A percentile compares a stretch with the other conserved stretches of the same genome.
These are phyloP conservation scores for Heteromyza rotundicornis DNA, from an alignment of 2,888 invertebrate species.

Conservation along the genomic window DNA sequence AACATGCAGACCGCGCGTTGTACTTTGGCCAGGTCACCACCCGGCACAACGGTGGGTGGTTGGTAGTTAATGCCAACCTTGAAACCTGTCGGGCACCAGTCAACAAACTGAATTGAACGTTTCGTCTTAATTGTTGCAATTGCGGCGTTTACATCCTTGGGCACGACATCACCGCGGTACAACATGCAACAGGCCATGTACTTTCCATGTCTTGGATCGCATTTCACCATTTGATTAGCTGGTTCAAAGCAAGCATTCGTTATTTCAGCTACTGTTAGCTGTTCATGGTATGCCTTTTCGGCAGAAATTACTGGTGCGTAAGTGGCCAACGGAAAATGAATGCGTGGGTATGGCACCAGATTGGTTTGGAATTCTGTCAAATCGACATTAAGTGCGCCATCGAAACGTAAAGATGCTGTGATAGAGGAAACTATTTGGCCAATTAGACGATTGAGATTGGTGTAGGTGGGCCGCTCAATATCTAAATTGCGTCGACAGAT, in stretches of 20 bases:
- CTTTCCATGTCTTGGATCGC: slow-evolving; percentile 88
- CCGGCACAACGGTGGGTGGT: slow-evolving; percentile 88
- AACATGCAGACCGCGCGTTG: slow-evolving; percentile 96
- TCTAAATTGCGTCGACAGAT: slow-evolving; percentile 87
- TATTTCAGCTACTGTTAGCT: slow-evolving; percentile 88
- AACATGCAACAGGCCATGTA: slow-evolving; percentile 96
- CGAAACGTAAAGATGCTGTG: slow-evolving; percentile 90
- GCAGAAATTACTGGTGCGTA: slow-evolving; percentile 92
- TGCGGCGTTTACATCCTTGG: slow-evolving; percentile 91
- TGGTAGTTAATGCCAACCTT: slow-evolving; percentile 89
- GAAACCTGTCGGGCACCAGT: slow-evolving; percentile 86
- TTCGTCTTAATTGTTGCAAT: slow-evolving; percentile 96
- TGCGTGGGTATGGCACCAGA: slow-evolving; percentile 92
- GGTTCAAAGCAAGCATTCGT: slow-evolving; percentile 96
- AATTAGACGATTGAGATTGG: slow-evolving; percentile 85
- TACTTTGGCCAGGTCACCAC: slow-evolving; percentile 90
- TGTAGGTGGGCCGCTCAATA: slow-evolving; percentile 84
- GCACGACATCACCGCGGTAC: slow-evolving; percentile 91
- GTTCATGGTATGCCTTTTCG: slow-evolving; percentile 93
- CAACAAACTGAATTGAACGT: slow-evolving; percentile 86
- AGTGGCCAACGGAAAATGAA: slow-evolving; percentile 91
- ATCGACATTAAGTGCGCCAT: slow-evolving; percentile 91
- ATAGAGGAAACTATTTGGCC: slow-evolving; percentile 92
- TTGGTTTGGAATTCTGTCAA: slow-evolving; percentile 94
- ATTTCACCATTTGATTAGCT: slow-evolving; percentile 92